A percentile compares a stretch with the other conserved stretches of the same genome.
These are phyloP conservation scores for Aegotheles bennettii DNA, from an alignment of 2,113 vertebrate species.

Conservation along the genomic window DNA sequence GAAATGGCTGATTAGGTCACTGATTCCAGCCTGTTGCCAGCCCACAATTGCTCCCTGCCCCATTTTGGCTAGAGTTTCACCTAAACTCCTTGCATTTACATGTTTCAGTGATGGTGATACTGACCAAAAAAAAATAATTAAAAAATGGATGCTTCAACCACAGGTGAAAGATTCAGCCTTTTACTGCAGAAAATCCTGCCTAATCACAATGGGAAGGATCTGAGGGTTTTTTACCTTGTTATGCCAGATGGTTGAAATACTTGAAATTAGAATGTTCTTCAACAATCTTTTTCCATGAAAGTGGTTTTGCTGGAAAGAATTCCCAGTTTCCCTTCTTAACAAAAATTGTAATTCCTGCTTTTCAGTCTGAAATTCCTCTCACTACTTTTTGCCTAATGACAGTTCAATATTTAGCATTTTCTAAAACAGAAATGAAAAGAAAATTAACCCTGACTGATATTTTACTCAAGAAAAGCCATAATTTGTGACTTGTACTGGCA, in stretches of 20 bases:
- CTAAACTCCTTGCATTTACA: not conserved
- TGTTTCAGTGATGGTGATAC: not conserved
- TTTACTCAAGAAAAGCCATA: not conserved
- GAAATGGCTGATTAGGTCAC: conserved; percentile 43
- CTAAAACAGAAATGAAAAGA: not conserved
- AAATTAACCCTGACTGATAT: not conserved
- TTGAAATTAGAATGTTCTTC: not conserved
- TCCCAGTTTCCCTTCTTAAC: not conserved
- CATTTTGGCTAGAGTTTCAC: not conserved
- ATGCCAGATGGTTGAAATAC: not conserved
- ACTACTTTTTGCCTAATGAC: not conserved
- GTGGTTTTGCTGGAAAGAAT: not conserved
- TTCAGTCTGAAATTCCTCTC: not conserved
- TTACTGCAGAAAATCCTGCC: not conserved
- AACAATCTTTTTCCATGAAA: not conserved
- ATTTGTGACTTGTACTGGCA: not conserved
- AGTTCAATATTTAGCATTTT: not conserved
- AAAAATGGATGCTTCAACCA: not conserved
- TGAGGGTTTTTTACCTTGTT: not conserved
- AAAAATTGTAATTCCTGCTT: not conserved
- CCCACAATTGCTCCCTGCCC: not conserved
- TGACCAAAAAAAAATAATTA: not conserved
- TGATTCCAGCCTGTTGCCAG: conserved; percentile 19
- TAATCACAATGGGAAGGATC: not conserved
- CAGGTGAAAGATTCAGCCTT: not conserved